Evolutionary conservation across 23 tunicate genomes (phyloP), one percentile per base, ranked within the genome.

Genomic region (Halocynthia roretzi): DNA sequence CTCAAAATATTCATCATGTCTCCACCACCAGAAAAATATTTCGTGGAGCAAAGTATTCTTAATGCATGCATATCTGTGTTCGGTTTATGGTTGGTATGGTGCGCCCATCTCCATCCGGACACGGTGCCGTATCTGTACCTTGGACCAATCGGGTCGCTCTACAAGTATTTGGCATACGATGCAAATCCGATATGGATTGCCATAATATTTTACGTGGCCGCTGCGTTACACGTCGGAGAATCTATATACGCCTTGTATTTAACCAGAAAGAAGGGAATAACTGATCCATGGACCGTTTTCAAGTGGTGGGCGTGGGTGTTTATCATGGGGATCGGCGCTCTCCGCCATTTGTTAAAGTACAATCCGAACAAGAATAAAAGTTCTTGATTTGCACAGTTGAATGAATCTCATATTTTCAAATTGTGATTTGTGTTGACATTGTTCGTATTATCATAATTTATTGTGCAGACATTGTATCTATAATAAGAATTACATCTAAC

Each of bases 141-240:
- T 77, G 86, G 86, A 56, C 86, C 81, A 10, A 22, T 83, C 54
- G 86, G 86, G 0, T 50, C 57, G 50, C 50, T 82, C 17, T 82
- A 82, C 54, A 56, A 61, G 8, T 72, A 61, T 62, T 72, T 82
- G 48, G 79, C 56, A 0, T 82, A 56, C 48, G n/a, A 65, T 20
- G 31, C 79, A 11, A 22, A 82, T 49, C 85, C 85, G 0, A 10
- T 61, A 50, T 63, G 68, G 14, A 72, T 71, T 8, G 58, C 51
- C 8, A 50, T 61, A n/a, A 61, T 72, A 22, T 72, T 53, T n/a
- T 20, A 61, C 18, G 7, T 19, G 5, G 85, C 85, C 12, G 50
- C 73, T 10, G 51, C 40, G 7, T 51, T 62, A 9, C 85, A 82
- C 73, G 23, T 82, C n/a, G 85, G 15, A 50, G 85, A 73, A 82